These are phyloP conservation scores for Anser brachyrhynchus DNA, from an alignment of 2,113 vertebrate genomes.

Conservation along the genomic window DNA sequence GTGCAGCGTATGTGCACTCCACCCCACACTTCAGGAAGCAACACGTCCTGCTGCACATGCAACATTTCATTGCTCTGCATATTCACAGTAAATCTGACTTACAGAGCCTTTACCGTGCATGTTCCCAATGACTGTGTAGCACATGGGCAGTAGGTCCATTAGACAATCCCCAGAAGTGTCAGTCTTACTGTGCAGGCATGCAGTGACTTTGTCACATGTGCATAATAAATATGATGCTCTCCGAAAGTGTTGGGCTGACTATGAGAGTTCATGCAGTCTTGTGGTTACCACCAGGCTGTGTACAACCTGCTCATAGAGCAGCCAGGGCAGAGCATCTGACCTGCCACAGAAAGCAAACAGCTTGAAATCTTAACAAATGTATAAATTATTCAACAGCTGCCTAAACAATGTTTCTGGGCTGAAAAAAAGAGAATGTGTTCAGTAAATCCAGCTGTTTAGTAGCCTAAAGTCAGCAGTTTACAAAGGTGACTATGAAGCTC, in stretches of 20 bases:
- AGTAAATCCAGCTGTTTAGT: not conserved
- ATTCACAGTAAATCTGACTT: constrained; percentile 52
- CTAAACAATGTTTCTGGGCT: not conserved
- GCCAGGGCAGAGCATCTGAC: constrained; percentile 35
- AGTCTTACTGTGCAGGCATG: constrained; percentile 19
- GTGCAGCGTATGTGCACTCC: constrained; percentile 55
- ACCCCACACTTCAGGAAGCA: constrained; percentile 43
- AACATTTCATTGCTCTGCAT: constrained; percentile 32
- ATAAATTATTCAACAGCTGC: not conserved
- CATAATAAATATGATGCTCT: constrained; percentile 32
- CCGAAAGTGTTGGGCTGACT: constrained; percentile 23
- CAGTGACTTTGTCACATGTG: constrained; percentile 12
- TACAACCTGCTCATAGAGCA: constrained; percentile 21
- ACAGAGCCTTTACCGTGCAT: not conserved
- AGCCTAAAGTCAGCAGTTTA: not conserved
- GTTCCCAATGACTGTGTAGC: constrained; percentile 44
- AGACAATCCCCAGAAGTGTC: constrained; percentile 36
- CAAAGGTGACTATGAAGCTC: not conserved
- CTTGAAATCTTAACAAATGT: constrained; percentile 36
- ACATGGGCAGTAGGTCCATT: constrained; percentile 46
- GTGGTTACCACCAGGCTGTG: constrained; percentile 55
- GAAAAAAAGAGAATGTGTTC: not conserved
- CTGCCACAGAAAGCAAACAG: constrained; percentile 10
- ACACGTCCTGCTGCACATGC: constrained; percentile 51
- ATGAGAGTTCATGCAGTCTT: constrained; percentile 30